Evolutionary conservation across 1,140 invertebrate species (phyloP).

Genomic region (Papilio machaon): DNA sequence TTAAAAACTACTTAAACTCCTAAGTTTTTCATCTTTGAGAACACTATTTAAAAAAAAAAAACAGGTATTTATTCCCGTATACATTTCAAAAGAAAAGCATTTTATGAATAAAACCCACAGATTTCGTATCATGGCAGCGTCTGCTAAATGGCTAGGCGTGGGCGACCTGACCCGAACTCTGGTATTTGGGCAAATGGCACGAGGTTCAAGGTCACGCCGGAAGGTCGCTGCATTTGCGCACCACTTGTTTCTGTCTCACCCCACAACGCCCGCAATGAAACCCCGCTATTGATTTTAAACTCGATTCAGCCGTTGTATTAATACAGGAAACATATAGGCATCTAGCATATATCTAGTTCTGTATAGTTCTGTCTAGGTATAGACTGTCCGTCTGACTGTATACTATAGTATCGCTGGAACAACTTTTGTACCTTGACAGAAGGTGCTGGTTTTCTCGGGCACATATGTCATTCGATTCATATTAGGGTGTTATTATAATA

Average conservation of each 20-base stretch:
- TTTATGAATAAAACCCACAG: not conserved
- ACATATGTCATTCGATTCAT: too few relatives aligned
- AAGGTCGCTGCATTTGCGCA: constrained; percentile 52
- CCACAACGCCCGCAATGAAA: not conserved
- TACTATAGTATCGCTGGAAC: too few relatives aligned
- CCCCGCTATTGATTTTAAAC: not conserved
- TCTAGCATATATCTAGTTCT: too few relatives aligned
- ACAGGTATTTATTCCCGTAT: not conserved
- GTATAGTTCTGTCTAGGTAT: too few relatives aligned
- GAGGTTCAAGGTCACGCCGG: constrained; percentile 42
- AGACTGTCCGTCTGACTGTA: too few relatives aligned
- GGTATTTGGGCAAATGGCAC: constrained; percentile 44
- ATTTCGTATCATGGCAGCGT: not conserved
- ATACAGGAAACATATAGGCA: not conserved
- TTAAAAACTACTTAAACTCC: not conserved
- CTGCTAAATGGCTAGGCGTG: not conserved
- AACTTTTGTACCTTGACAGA: too few relatives aligned
- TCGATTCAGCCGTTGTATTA: not conserved
- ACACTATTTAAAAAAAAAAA: not conserved
- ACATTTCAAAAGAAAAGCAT: not conserved
- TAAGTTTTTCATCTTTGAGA: not conserved
- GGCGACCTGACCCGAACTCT: constrained; percentile 40
- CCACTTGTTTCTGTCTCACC: not conserved
- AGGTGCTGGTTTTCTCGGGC: too few relatives aligned
- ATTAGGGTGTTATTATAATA: too few relatives aligned